A percentile compares a stretch with the other conserved stretches of the same genome.
These are phyloP conservation scores for Temnothorax unifasciatus DNA, from an alignment of 2,888 invertebrate genomes.

Conservation along the genomic window DNA sequence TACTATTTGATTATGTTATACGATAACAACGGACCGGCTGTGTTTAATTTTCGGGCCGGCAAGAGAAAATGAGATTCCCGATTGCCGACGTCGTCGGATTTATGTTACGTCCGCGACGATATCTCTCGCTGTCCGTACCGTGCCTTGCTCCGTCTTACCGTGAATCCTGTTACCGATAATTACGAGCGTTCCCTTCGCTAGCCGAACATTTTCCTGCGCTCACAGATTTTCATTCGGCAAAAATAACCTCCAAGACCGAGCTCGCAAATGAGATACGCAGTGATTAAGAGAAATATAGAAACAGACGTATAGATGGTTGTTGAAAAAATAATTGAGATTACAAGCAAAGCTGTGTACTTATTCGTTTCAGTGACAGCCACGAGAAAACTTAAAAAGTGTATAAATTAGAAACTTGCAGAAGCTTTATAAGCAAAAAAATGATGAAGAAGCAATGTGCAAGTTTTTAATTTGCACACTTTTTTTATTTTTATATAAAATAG, in stretches of 20 bases:
- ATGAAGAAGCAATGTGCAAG: too few species aligned
- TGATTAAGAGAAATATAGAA: neutral
- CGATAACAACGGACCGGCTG: conserved; percentile 53
- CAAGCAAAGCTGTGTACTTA: neutral
- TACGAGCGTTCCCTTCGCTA: conserved; percentile 29
- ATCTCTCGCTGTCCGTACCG: neutral
- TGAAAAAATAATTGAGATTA: neutral
- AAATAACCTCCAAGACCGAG: neutral
- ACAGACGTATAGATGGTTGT: neutral
- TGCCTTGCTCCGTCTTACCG: neutral
- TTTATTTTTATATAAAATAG: too few species aligned
- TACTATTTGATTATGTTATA: conserved; percentile 51
- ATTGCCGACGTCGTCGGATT: conserved; percentile 45
- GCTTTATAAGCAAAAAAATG: too few species aligned
- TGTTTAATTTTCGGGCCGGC: conserved; percentile 52
- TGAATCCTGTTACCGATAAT: conserved; percentile 39
- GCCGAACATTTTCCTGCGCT: neutral
- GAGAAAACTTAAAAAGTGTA: neutral
- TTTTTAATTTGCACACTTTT: too few species aligned
- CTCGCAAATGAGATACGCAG: neutral
- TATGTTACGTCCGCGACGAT: conserved; percentile 26
- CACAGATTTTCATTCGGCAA: neutral
- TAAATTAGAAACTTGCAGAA: too few species aligned
- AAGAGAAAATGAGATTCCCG: conserved; percentile 56
- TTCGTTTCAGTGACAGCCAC: neutral